Conservation (phyloP, 2,888 invertebrate genomes). For the Mylabris sibirica region DNA sequence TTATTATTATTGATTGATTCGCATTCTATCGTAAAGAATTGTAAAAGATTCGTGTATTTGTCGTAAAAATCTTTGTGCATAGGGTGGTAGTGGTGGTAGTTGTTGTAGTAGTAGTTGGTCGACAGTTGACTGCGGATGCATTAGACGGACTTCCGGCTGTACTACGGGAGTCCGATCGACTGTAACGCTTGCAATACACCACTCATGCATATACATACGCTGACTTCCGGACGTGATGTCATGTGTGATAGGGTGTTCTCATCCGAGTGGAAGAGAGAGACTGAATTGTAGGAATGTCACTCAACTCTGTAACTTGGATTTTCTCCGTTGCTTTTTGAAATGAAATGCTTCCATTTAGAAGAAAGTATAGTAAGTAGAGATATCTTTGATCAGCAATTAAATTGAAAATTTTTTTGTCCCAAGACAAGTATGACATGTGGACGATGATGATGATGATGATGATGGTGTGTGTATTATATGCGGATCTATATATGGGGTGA, state of each 20-base stretch:
- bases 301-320: background rate
- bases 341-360: background rate
- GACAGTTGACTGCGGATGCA: conserved; percentile 63
- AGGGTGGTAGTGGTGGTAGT: conserved; percentile 21
- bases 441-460: conserved; percentile 43
- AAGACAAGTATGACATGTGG: conserved; percentile 50
- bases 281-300: conserved; percentile 28
- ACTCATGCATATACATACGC: conserved; percentile 61
- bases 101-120: conserved; percentile 36
- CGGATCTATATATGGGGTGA: conserved; percentile 50
- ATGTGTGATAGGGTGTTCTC: conserved; percentile 57
- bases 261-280: conserved; percentile 55
- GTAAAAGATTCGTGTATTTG: conserved; percentile 8
- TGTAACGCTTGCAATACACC: conserved; percentile 58
- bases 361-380: background rate
- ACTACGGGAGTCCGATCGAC: conserved; percentile 59
- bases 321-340: background rate
- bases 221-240: conserved; percentile 56
- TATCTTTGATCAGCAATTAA: conserved; percentile 30
- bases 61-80: conserved; percentile 18
- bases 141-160: conserved; percentile 69
- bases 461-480: conserved; percentile 30
- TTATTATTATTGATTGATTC: background rate
- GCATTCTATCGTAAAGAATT: background rate
- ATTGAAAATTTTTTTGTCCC: conserved; percentile 21